A percentile compares a stretch with the other conserved stretches of the same genome.
phyloP scores from a whole-genome alignment of 2,113 vertebrate species.

The Tauraco erythrolophus region DNA sequence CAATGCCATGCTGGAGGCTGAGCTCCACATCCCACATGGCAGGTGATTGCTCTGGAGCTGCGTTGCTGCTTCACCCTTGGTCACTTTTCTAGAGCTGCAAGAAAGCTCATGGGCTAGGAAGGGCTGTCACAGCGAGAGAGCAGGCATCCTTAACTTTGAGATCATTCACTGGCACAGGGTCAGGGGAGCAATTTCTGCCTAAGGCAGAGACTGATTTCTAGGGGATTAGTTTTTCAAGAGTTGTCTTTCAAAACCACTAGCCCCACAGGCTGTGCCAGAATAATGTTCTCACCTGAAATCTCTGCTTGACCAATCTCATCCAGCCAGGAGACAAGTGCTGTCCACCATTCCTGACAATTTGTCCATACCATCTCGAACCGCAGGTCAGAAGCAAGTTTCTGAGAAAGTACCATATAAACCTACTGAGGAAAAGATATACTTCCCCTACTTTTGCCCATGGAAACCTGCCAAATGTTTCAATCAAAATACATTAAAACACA shows the following conservation, averaged over 20 bases:
- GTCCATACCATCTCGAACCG: neutral
- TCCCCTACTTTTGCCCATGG: neutral
- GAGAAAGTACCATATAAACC: neutral
- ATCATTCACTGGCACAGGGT: neutral
- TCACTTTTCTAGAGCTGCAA: neutral
- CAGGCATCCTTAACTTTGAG: neutral
- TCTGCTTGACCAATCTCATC: neutral
- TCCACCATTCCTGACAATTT: neutral
- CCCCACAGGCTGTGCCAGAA: neutral
- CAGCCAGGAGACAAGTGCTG: neutral
- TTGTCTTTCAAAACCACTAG: neutral
- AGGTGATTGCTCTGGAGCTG: neutral
- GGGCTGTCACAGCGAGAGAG: neutral
- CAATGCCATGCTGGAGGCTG: neutral
- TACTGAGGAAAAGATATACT: neutral
- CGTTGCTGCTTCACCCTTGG: neutral
- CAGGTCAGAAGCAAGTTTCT: neutral
- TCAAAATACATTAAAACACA: neutral
- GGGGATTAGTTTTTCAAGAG: neutral
- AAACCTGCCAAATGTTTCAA: neutral
- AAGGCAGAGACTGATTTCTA: neutral
- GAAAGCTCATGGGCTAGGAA: neutral
- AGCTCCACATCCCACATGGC: neutral
- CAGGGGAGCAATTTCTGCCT: slow-evolving; percentile 13
- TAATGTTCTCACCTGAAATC: neutral